Conservation (phyloP, 2,888 invertebrate species). For the Phortica okadai region DNA sequence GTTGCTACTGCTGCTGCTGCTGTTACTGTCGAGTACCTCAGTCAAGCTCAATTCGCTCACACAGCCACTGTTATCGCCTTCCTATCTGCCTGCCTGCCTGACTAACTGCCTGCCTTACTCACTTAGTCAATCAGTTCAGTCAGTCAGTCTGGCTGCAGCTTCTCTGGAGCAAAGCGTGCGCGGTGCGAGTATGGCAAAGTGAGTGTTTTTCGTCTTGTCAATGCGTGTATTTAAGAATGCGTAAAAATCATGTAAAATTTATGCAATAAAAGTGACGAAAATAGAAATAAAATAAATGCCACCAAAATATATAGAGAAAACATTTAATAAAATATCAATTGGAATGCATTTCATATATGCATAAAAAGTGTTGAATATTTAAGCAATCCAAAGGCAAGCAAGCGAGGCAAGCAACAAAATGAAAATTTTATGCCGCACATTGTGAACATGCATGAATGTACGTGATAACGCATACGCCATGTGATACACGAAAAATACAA, state of each 20-base stretch:
- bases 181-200: neutral
- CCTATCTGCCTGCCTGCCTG: no score
- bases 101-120: neutral
- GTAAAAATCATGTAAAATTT: neutral
- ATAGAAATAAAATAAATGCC: neutral
- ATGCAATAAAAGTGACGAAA: neutral
- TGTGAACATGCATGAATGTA: neutral
- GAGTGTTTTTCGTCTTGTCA: neutral
- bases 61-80: no score
- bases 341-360: neutral
- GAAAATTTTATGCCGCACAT: neutral
- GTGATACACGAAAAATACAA: neutral
- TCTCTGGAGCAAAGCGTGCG: constrained; percentile 9
- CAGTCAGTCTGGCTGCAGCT: constrained; percentile 19
- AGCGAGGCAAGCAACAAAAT: neutral
- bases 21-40: no score
- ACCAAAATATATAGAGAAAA: neutral
- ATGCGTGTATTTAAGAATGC: constrained; percentile 2
- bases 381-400: neutral
- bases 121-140: neutral
- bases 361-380: constrained; percentile 4
- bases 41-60: neutral
- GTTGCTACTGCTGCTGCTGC: constrained; percentile 28
- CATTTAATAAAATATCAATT: neutral
- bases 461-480: neutral